These are phyloP conservation scores for Sigmodon hispidus DNA, from an alignment of 2,113 vertebrate genomes.

Conservation along the genomic window DNA sequence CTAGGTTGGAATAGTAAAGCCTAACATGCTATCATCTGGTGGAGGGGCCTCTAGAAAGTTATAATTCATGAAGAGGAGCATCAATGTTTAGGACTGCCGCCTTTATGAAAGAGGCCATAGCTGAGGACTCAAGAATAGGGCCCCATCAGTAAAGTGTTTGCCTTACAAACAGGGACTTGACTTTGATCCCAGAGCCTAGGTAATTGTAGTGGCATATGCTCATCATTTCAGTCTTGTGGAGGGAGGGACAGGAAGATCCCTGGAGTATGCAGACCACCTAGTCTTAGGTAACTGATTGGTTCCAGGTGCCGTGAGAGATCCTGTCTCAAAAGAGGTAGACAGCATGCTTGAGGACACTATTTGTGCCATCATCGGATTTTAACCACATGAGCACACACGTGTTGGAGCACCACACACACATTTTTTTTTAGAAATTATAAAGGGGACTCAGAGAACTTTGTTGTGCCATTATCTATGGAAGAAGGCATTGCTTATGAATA, in stretches of 20 bases:
- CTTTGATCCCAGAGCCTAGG: background rate
- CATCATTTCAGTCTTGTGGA: background rate
- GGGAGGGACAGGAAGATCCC: background rate
- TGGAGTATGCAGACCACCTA: background rate
- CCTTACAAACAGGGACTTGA: background rate
- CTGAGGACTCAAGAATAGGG: background rate
- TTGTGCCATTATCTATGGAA: too few relatives aligned
- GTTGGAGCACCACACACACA: background rate
- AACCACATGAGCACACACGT: too few relatives aligned
- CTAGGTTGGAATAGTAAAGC: background rate
- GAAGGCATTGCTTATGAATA: background rate
- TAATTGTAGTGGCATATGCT: too few relatives aligned
- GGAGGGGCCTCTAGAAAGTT: background rate
- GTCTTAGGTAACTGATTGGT: background rate
- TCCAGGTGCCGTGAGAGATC: background rate
- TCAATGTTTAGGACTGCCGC: background rate
- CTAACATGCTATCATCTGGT: background rate
- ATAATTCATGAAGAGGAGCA: background rate
- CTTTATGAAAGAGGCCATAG: background rate
- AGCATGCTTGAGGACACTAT: background rate
- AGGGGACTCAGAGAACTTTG: background rate
- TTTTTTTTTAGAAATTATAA: background rate
- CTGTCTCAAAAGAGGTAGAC: background rate
- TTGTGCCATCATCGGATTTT: background rate
- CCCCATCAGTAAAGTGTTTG: background rate